phyloP scores from a whole-genome alignment of 2,888 invertebrate genomes.

The Hylaea fasciaria region DNA sequence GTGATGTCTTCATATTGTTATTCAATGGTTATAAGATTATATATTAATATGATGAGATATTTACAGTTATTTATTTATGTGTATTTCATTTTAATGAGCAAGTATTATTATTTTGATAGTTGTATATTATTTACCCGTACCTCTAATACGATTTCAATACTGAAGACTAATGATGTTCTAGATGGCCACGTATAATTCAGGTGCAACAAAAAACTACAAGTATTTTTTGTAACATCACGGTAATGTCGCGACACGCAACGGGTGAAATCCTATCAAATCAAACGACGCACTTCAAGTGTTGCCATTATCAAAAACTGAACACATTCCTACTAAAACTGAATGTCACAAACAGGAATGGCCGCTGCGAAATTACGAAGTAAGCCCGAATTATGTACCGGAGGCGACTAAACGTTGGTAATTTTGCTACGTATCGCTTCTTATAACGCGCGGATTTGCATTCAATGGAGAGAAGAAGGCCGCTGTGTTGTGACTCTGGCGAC shows the following conservation, averaged over 20 bases:
- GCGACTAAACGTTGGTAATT: slow-evolving; percentile 84
- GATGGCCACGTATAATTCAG: too few relatives aligned
- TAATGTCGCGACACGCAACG: too few relatives aligned
- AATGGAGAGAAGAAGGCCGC: slow-evolving; percentile 61
- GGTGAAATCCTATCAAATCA: too few relatives aligned
- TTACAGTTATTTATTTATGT: background rate
- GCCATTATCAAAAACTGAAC: slow-evolving; percentile 22
- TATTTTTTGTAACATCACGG: too few relatives aligned
- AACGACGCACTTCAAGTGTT: too few relatives aligned
- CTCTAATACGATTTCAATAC: too few relatives aligned
- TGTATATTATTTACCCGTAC: too few relatives aligned
- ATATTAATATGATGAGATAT: background rate
- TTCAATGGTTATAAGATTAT: slow-evolving; percentile 2
- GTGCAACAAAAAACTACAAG: too few relatives aligned
- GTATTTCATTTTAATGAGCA: too few relatives aligned
- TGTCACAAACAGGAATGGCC: slow-evolving; percentile 55
- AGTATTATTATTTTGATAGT: too few relatives aligned
- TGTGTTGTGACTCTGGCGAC: slow-evolving; percentile 11
- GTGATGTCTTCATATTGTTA: slow-evolving; percentile 32
- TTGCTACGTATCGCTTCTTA: slow-evolving; percentile 77
- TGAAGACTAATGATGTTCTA: too few relatives aligned
- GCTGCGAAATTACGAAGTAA: slow-evolving; percentile 68
- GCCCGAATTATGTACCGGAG: slow-evolving; percentile 78
- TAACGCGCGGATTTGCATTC: slow-evolving; percentile 82
- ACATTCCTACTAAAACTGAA: slow-evolving; percentile 39